Evolutionary conservation across 2,113 vertebrate species (phyloP).

Genomic region (Halichoerus grypus): DNA sequence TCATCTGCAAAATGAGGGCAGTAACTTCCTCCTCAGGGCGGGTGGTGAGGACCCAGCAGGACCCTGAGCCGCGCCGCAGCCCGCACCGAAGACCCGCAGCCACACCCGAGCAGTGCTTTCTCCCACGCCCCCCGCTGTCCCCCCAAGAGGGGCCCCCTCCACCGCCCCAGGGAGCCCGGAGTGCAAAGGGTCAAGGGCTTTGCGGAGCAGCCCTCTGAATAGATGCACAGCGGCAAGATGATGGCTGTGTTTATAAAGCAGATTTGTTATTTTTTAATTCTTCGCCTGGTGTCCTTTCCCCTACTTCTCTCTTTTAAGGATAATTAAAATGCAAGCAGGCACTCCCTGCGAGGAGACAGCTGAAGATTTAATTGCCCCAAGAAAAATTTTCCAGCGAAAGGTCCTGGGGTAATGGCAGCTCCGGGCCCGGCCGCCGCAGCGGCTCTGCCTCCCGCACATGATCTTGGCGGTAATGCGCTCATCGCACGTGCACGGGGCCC

Average conservation of each 20-base stretch:
- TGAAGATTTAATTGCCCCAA: conserved; percentile 83
- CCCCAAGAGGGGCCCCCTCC: too few species aligned
- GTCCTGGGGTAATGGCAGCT: conserved; percentile 73
- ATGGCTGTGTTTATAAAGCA: conserved; percentile 52
- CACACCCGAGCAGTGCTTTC: neutral
- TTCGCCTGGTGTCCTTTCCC: conserved; percentile 62
- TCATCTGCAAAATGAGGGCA: conserved; percentile 19
- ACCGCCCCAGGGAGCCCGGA: neutral
- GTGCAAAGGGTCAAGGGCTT: neutral
- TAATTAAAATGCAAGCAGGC: conserved; percentile 83
- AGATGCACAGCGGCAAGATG: neutral
- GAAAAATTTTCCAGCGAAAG: conserved; percentile 79
- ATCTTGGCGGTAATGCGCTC: conserved; percentile 45
- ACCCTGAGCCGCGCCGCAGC: rapidly evolving
- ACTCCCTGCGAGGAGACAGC: conserved; percentile 71
- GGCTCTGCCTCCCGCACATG: neutral
- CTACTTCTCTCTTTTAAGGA: conserved; percentile 66
- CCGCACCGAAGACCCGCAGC: neutral
- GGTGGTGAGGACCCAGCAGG: neutral
- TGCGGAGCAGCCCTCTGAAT: neutral
- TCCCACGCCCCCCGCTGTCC: neutral
- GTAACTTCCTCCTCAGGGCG: neutral
- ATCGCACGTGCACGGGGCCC: neutral
- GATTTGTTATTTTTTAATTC: conserved; percentile 74
- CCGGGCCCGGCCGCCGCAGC: neutral